Base-by-base conservation (phyloP, 2,797 vertebrate genomes). In the Clarias platycephalus region DNA sequence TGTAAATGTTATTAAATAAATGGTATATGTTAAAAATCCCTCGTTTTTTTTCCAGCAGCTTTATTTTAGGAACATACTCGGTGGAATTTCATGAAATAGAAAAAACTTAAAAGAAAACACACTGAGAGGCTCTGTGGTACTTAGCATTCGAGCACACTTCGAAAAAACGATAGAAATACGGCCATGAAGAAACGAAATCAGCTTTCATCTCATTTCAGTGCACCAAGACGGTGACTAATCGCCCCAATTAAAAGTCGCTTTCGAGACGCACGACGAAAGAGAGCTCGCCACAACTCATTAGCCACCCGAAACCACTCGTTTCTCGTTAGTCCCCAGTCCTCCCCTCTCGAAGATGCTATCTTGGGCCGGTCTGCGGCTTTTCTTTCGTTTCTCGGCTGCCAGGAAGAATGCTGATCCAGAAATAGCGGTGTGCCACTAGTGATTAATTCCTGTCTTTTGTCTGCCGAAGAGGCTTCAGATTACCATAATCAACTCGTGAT, bases 401-500 rank as follows among this genome's bases (percentile, higher is more conserved):
- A 58, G 86, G 81, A 87, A 85, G 74, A 78, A 79, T 31, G 31
- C 80, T n/a, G 77, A 88, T 82, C 83, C 83, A 75, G 83, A 87
- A 88, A 90, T 87, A 89, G 86, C 75, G 15, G 60, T 82, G 76
- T 37, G 77, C 89, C 84, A 86, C 83, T 85, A 79, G 77, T 88
- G 81, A 87, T 91, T 89, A 75, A 87, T 90, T 89, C 86, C 80
- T 84, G 78, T 85, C 63, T 88, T 91, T 91, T 87, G 75, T 88
- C 60, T 49, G 80, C 72, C 40, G 64, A 82, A 88, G 86, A 88
- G 84, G 75, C n/a, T 88, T 89, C 88, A 85, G 44, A 83, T 88
- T 86, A 88, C 87, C 85, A 84, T 90, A 89, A 91, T 90, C 86
- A 87, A 81, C 86, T 79, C 83, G 49, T 88, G 90, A 92, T 92